phyloP scores from a whole-genome alignment of 1,140 invertebrate genomes.

The Dinothrombium tinctorium region DNA sequence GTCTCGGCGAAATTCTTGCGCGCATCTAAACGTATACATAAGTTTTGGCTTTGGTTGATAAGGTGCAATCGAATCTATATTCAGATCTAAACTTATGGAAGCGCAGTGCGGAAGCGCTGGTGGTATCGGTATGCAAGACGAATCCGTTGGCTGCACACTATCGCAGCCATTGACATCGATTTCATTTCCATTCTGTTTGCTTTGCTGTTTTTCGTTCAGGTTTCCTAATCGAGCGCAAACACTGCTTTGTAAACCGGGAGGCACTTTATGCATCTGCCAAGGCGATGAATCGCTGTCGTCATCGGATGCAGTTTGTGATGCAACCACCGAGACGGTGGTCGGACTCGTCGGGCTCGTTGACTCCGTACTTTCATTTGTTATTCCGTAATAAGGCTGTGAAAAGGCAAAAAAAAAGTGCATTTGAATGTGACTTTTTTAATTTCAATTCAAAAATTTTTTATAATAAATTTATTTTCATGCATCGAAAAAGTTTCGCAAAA shows the following conservation, averaged over 20 bases:
- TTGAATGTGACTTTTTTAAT: no score
- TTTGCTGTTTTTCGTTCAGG: background rate
- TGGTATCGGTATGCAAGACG: background rate
- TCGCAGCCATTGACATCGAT: background rate
- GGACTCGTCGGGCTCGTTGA: background rate
- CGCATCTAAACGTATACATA: constrained; percentile 29
- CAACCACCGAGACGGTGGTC: constrained; percentile 10
- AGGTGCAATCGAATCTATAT: constrained; percentile 22
- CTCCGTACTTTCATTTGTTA: background rate
- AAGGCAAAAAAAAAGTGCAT: background rate
- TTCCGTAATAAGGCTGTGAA: constrained; percentile 4
- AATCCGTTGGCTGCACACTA: background rate
- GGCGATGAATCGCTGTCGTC: constrained; percentile 18
- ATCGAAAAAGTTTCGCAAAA: no score
- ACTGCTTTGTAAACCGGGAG: constrained; percentile 19
- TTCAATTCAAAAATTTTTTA: no score
- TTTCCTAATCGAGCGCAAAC: constrained; percentile 16
- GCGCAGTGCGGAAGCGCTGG: background rate
- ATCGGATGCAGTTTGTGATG: constrained; percentile 15
- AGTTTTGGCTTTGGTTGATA: constrained; percentile 24
- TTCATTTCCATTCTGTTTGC: background rate
- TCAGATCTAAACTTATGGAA: constrained; percentile 19
- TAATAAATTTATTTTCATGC: no score
- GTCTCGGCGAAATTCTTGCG: constrained; percentile 24
- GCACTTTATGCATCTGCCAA: constrained; percentile 17